Conservation (phyloP, 2,888 invertebrate species). For the Apoda limacodes region DNA sequence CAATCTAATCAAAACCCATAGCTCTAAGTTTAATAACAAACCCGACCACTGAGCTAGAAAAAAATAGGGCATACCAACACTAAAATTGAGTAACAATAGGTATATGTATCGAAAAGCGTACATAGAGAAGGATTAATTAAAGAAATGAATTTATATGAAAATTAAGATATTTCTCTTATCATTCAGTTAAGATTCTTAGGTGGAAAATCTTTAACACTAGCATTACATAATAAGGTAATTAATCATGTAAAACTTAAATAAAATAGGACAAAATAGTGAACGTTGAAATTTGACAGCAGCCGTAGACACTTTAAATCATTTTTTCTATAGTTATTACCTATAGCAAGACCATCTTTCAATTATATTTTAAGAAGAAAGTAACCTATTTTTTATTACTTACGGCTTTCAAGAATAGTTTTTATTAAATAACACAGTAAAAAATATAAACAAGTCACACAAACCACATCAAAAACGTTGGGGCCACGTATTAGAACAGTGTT, state of each 20-base stretch:
- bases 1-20: too few species aligned
- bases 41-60: too few species aligned
- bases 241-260: slow-evolving; percentile 1
- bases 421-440: slow-evolving; percentile 50
- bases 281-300: slow-evolving; percentile 45
- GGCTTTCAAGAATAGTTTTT: slow-evolving; percentile 35
- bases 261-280: slow-evolving; percentile 22
- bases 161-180: too few species aligned
- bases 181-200: neutral
- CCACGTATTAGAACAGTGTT: slow-evolving; percentile 65
- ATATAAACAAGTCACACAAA: slow-evolving; percentile 59
- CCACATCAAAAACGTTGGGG: slow-evolving; percentile 44
- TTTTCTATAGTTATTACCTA: too few species aligned
- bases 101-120: too few species aligned
- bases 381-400: slow-evolving; percentile 54
- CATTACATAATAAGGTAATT: neutral
- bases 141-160: too few species aligned
- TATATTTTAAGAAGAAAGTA: too few species aligned
- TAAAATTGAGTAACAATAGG: too few species aligned
- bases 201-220: neutral
- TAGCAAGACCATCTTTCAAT: too few species aligned
- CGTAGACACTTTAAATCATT: slow-evolving; percentile 28
- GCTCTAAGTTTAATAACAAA: too few species aligned
- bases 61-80: too few species aligned
- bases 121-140: too few species aligned